Percentiles rank a stretch among this genome's conserved stretches.
Evolutionary conservation across 2,797 vertebrate species (phyloP).

Genomic region (Oophaga sylvatica): DNA sequence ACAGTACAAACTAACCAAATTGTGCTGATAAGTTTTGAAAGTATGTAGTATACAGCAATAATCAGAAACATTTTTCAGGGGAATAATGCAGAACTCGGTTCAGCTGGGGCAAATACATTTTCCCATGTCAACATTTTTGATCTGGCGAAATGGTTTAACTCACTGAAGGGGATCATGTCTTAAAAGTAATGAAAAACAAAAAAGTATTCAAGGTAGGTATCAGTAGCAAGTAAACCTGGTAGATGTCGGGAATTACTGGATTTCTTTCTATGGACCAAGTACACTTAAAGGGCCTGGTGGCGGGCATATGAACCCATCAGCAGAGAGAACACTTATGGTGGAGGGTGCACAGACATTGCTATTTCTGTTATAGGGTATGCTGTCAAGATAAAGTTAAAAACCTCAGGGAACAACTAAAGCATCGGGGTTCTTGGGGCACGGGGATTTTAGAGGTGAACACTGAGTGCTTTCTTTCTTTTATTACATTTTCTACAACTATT

Average conservation of each 20-base stretch:
- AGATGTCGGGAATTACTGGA: background rate
- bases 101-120: background rate
- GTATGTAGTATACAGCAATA: background rate
- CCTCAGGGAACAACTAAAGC: too few species aligned
- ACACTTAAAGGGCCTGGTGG: too few species aligned
- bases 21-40: background rate
- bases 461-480: too few species aligned
- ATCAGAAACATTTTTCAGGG: background rate
- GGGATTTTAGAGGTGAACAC: too few species aligned
- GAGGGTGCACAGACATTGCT: too few species aligned
- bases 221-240: background rate
- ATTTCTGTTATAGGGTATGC: too few species aligned
- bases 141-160: background rate
- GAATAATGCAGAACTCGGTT: background rate
- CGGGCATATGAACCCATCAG: too few species aligned
- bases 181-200: background rate
- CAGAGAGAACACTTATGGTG: too few species aligned
- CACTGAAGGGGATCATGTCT: background rate
- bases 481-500: too few species aligned
- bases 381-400: too few species aligned
- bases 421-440: too few species aligned
- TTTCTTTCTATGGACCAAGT: too few species aligned
- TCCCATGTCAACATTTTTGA: background rate
- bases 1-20: background rate
- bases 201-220: background rate